These are phyloP conservation scores for Acanthurus lineatus DNA, from an alignment of 2,797 vertebrate genomes.

Conservation along the genomic window DNA sequence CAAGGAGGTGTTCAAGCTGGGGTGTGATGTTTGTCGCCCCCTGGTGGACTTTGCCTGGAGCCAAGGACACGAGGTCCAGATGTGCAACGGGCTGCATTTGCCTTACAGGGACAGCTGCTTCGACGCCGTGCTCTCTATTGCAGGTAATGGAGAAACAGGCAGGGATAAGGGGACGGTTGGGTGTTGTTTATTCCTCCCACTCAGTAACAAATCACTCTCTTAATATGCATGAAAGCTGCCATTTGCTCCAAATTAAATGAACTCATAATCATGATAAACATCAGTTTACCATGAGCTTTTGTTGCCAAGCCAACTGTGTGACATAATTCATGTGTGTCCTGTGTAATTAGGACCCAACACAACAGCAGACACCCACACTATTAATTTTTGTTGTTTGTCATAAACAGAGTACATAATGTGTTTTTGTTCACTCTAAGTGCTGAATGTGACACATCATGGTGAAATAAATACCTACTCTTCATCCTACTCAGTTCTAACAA, in stretches of 20 bases:
- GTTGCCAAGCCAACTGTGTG: conserved; percentile 67
- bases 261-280: conserved; percentile 52
- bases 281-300: conserved; percentile 49
- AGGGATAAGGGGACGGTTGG: neutral
- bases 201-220: neutral
- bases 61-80: conserved; percentile 83
- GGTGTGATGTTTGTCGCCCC: conserved; percentile 84
- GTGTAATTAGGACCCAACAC: conserved; percentile 40
- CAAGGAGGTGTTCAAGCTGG: conserved; percentile 85
- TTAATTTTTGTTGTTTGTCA: conserved; percentile 23
- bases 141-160: conserved; percentile 64
- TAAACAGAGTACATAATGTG: conserved; percentile 21
- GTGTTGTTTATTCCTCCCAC: neutral
- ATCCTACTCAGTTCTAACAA: conserved; percentile 24
- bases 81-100: conserved; percentile 81
- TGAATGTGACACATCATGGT: conserved; percentile 21
- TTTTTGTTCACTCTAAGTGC: conserved; percentile 22
- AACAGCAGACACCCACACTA: conserved; percentile 32
- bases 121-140: conserved; percentile 82
- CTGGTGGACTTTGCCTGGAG: conserved; percentile 85
- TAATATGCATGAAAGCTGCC: conserved; percentile 22
- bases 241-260: conserved; percentile 36
- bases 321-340: conserved; percentile 56
- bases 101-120: conserved; percentile 84
- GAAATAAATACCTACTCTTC: conserved; percentile 1